Conservation (phyloP, 2,888 invertebrate species). For the Eulithis testata region DNA sequence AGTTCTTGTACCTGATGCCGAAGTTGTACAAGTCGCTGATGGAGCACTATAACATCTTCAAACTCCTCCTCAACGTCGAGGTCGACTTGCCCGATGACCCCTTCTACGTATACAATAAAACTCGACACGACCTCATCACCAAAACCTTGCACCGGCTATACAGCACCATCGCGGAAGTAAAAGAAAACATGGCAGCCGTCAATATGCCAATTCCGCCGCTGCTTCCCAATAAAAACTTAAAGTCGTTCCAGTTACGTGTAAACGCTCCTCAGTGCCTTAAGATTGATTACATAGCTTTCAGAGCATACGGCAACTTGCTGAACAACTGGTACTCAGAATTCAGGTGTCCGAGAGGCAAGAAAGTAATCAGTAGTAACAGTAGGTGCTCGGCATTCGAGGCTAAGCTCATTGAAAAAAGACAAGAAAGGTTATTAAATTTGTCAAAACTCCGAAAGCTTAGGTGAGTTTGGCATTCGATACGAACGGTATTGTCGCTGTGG, state of each 20-base stretch:
- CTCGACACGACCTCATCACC: constrained; percentile 69
- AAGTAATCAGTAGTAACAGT: constrained; percentile 51
- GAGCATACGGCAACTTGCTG: constrained; percentile 84
- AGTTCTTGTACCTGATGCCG: constrained; percentile 84
- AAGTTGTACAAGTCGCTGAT: constrained; percentile 81
- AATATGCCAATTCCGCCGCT: constrained; percentile 65
- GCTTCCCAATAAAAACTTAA: constrained; percentile 69
- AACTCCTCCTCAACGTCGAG: constrained; percentile 62
- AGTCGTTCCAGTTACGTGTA: constrained; percentile 65
- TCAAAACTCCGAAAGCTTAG: constrained; percentile 38
- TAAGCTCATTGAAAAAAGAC: constrained; percentile 52
- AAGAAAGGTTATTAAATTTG: constrained; percentile 54
- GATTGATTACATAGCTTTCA: constrained; percentile 86
- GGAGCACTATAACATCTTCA: constrained; percentile 71
- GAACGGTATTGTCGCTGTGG: constrained; percentile 53
- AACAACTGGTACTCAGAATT: constrained; percentile 85
- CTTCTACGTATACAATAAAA: constrained; percentile 70
- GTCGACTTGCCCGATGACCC: constrained; percentile 73
- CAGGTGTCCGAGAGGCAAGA: constrained; percentile 67
- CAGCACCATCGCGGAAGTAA: constrained; percentile 84
- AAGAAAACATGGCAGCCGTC: constrained; percentile 69
- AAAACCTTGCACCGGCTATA: constrained; percentile 74
- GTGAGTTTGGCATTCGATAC: constrained; percentile 46
- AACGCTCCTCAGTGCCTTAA: constrained; percentile 83
- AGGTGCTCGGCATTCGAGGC: constrained; percentile 61